Evolutionary conservation across 2,797 vertebrate genomes (phyloP).

Genomic region (Falco novaeseelandiae): DNA sequence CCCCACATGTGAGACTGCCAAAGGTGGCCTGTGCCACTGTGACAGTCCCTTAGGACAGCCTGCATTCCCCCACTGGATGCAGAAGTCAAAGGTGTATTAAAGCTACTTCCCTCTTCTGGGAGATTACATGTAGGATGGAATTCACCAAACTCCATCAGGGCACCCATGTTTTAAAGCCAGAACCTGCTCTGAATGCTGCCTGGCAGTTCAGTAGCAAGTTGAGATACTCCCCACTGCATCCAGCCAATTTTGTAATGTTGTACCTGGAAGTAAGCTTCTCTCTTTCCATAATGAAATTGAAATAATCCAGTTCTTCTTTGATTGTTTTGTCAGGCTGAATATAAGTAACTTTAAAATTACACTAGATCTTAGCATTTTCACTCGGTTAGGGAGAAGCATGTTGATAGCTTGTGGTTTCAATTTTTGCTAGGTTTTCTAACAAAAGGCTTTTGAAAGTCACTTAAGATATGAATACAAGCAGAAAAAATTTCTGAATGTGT

Average conservation of each 20-base stretch:
- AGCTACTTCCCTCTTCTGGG: background rate
- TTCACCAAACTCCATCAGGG: background rate
- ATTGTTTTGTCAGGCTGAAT: background rate
- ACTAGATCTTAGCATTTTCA: background rate
- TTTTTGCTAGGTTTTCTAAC: background rate
- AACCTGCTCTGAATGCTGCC: background rate
- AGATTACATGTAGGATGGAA: background rate
- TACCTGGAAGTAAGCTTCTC: background rate
- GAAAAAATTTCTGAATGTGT: background rate
- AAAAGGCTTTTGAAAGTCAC: background rate
- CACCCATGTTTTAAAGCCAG: background rate
- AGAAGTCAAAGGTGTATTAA: background rate
- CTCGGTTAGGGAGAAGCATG: background rate
- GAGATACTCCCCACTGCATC: background rate
- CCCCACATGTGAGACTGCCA: background rate
- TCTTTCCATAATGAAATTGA: background rate
- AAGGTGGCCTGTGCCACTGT: background rate
- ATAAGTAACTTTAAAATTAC: background rate
- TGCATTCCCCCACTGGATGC: background rate
- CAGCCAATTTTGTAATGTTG: background rate
- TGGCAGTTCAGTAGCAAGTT: background rate
- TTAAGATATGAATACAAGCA: background rate
- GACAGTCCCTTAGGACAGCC: background rate
- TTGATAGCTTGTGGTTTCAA: background rate
- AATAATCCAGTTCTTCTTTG: background rate